Conservation (phyloP, 1,140 invertebrate species). For the Zophobas atratus region DNA sequence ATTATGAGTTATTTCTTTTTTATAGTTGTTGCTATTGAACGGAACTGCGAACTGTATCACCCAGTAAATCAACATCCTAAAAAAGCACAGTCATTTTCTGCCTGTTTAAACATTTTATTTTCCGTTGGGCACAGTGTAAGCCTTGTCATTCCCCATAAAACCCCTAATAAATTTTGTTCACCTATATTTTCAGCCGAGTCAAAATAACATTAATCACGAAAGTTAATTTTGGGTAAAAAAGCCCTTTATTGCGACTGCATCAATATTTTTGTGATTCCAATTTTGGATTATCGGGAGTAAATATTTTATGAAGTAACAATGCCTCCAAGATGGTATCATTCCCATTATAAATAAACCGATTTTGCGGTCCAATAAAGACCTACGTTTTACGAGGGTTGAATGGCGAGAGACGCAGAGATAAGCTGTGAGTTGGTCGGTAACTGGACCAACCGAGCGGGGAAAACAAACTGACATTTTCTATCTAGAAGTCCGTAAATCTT, state of each 20-base stretch:
- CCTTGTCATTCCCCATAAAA: background rate
- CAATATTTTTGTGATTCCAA: slow-evolving; percentile 41
- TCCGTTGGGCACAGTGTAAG: background rate
- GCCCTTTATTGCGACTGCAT: slow-evolving; percentile 37
- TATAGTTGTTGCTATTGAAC: too few relatives aligned
- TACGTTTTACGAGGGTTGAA: slow-evolving; percentile 42
- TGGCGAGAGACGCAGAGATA: slow-evolving; percentile 38
- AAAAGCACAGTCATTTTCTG: background rate
- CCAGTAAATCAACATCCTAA: background rate
- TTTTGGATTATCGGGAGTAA: slow-evolving; percentile 36
- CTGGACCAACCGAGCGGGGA: slow-evolving; percentile 44
- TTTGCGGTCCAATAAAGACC: slow-evolving; percentile 42
- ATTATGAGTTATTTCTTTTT: too few relatives aligned
- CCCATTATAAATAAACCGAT: slow-evolving; percentile 42
- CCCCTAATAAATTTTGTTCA: background rate
- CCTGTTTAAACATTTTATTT: background rate
- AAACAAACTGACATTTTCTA: slow-evolving; percentile 60
- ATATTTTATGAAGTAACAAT: slow-evolving; percentile 43
- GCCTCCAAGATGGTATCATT: slow-evolving; percentile 36
- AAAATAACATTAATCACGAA: slow-evolving; percentile 35
- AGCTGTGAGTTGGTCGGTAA: slow-evolving; percentile 39
- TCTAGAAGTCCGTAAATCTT: slow-evolving; percentile 59
- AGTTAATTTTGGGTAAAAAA: slow-evolving; percentile 25
- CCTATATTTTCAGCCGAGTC: slow-evolving; percentile 7
- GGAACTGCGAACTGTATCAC: too few relatives aligned